Evolutionary conservation across 2,888 invertebrate species (phyloP).

Genomic region (Physocephala rufipes): DNA sequence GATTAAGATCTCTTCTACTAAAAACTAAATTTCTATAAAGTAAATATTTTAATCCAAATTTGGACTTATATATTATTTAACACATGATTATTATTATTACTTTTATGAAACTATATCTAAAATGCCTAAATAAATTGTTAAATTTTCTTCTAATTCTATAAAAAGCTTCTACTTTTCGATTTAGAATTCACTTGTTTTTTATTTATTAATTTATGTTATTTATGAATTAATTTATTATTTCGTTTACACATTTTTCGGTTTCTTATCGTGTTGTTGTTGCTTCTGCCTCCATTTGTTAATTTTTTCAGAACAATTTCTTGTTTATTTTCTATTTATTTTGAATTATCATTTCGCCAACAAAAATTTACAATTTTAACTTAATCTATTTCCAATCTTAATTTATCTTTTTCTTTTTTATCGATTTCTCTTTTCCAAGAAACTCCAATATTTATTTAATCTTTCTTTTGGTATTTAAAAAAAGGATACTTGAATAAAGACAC

Average conservation of each 20-base stretch:
- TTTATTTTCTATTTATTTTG: neutral
- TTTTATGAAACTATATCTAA: neutral
- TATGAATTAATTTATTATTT: neutral
- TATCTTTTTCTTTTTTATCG: neutral
- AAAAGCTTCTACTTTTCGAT: neutral
- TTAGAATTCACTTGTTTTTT: conserved; percentile 4
- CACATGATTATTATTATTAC: neutral
- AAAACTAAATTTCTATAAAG: too few relatives aligned
- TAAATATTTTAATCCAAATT: neutral
- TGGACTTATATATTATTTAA: neutral
- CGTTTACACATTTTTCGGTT: neutral
- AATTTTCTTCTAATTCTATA: conserved; percentile 8
- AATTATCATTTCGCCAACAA: neutral
- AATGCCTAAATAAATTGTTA: neutral
- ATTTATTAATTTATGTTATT: neutral
- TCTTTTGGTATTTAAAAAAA: neutral
- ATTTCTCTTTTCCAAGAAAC: too few relatives aligned
- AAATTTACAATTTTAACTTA: neutral
- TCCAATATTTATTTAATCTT: neutral
- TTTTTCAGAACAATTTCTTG: neutral
- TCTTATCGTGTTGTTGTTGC: neutral
- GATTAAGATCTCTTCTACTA: too few relatives aligned
- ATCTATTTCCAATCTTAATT: neutral
- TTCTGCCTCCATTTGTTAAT: neutral
- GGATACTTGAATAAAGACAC: neutral